Percentiles rank a stretch among this genome's conserved stretches.
Conservation (phyloP, 2,888 invertebrate genomes). For the Apamea monoglypha region DNA sequence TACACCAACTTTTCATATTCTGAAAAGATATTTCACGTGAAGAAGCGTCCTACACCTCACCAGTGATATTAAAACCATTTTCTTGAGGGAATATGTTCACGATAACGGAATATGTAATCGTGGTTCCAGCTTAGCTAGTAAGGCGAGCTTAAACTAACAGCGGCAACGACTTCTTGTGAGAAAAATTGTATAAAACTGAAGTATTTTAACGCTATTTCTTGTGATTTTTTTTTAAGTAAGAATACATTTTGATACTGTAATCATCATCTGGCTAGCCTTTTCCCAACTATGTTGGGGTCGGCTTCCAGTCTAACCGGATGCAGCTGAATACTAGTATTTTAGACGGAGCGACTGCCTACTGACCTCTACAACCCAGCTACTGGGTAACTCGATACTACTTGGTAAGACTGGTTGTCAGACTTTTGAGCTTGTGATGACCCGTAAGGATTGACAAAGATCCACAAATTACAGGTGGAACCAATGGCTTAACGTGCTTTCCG, state of each 20-base stretch:
- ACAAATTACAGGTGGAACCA: too few relatives aligned
- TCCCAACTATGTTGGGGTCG: too few relatives aligned
- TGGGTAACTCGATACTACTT: too few relatives aligned
- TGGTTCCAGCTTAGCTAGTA: conserved; percentile 18
- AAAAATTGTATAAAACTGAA: background rate
- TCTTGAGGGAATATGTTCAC: conserved; percentile 5
- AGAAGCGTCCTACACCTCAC: background rate
- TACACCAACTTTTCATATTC: background rate
- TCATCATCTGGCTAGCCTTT: background rate
- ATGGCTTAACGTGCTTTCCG: background rate
- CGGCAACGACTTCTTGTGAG: background rate
- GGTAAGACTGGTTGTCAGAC: too few relatives aligned
- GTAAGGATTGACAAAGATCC: too few relatives aligned
- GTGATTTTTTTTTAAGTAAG: background rate
- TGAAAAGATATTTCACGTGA: background rate
- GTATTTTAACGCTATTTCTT: background rate
- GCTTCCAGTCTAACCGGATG: background rate
- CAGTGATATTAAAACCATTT: conserved; percentile 11
- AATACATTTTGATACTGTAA: background rate
- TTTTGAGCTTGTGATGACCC: too few relatives aligned
- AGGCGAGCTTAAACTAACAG: conserved; percentile 1
- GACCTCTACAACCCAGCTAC: background rate
- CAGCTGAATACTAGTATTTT: background rate
- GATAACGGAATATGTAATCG: conserved; percentile 15
- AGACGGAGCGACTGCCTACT: background rate